Percentiles rank a stretch among this genome's conserved stretches.
phyloP scores from a whole-genome alignment of 1,140 invertebrate species.

The Sminthurides bifidus region DNA sequence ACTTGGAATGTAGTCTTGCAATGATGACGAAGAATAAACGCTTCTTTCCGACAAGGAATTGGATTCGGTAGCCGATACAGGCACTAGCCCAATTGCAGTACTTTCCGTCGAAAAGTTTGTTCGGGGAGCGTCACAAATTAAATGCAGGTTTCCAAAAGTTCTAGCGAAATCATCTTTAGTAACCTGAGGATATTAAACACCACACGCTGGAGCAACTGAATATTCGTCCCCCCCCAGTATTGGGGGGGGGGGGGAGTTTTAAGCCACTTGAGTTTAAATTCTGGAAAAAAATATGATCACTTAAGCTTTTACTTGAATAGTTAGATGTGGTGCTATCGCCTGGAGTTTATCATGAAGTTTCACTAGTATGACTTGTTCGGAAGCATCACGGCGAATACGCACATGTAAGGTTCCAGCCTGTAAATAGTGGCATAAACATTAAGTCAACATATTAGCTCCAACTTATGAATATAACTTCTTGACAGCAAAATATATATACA shows the following conservation, averaged over 20 bases:
- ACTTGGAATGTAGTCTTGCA: constrained; percentile 1
- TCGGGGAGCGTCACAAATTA: constrained; percentile 12
- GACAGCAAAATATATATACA: not conserved
- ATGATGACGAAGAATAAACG: constrained; percentile 8
- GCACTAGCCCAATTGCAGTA: not conserved
- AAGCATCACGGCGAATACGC: constrained; percentile 49
- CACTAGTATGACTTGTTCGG: constrained; percentile 37
- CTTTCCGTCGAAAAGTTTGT: constrained; percentile 4
- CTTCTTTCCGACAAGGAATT: not conserved
- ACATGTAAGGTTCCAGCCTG: constrained; percentile 51
- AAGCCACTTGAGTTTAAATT: no score
- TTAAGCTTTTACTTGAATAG: constrained; percentile 18
- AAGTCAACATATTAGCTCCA: no score
- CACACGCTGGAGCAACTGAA: no score
- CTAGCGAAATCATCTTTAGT: constrained; percentile 28
- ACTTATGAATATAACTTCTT: constrained; percentile 10
- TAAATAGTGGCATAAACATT: constrained; percentile 31
- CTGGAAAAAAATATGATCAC: not conserved
- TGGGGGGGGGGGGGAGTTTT: no score
- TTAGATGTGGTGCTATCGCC: constrained; percentile 23
- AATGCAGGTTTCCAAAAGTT: constrained; percentile 19
- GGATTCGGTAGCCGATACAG: constrained; percentile 15
- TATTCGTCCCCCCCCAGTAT: no score
- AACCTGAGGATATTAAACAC: constrained; percentile 8
- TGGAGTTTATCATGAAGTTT: constrained; percentile 29